Evolutionary conservation across 1,140 invertebrate species (phyloP).

Genomic region (Zaprionus tsacasi): DNA sequence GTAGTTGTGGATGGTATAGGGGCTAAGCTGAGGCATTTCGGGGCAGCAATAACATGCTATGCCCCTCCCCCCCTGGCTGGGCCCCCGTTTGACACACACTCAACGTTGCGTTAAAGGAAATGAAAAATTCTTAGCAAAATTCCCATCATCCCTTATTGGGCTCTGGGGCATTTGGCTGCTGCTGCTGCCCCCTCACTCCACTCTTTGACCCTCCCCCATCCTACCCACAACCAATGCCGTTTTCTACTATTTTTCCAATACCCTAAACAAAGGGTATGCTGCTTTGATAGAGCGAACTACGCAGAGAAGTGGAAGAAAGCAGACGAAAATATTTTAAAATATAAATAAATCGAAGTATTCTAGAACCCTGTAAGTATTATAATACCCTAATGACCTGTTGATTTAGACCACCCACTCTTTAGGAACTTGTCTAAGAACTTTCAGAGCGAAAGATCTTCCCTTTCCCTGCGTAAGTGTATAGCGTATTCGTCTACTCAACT

Average conservation of each 20-base stretch:
- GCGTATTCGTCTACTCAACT: background rate
- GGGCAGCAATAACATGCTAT: constrained; percentile 57
- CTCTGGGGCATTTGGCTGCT: constrained; percentile 68
- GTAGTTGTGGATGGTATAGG: background rate
- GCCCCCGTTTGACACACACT: constrained; percentile 34
- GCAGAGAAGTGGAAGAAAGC: background rate
- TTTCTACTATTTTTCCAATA: constrained; percentile 31
- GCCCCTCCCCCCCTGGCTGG: constrained; percentile 41
- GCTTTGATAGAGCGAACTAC: background rate
- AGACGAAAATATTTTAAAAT: background rate
- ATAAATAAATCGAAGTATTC: background rate
- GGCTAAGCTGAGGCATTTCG: background rate
- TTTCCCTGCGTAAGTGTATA: constrained; percentile 1
- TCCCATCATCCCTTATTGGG: constrained; percentile 81
- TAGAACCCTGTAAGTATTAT: background rate
- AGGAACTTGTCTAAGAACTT: background rate
- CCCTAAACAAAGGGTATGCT: constrained; percentile 5
- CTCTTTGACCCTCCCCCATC: background rate
- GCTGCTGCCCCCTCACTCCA: background rate
- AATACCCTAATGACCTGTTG: background rate
- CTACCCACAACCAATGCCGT: constrained; percentile 6
- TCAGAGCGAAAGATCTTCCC: background rate
- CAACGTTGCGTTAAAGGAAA: constrained; percentile 69
- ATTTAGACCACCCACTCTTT: background rate
- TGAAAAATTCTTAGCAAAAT: constrained; percentile 82